Evolutionary conservation across 2,113 vertebrate species (phyloP).

Genomic region (Mus musculus): GRCm39 chr3:137770001-137770500

Average conservation of each 20-base stretch:
- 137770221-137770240: too few species aligned
- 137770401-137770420: conserved; percentile 14
- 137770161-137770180: neutral
- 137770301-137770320: neutral
- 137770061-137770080: neutral
- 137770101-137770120: neutral
- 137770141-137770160: neutral
- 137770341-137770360: neutral
- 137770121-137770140: neutral
- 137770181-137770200: neutral
- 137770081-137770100: neutral
- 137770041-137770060: neutral
- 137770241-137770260: too few species aligned
- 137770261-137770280: conserved; percentile 21
- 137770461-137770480: neutral
- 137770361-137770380: conserved; percentile 13
- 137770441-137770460: conserved; percentile 13
- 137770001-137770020: conserved; percentile 51
- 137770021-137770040: conserved; percentile 29
- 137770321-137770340: neutral
- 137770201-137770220: neutral
- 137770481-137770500: conserved; percentile 33
- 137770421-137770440: conserved; percentile 40
- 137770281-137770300: conserved; percentile 37
- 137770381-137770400: neutral